Conservation (phyloP, 2,797 vertebrate species). For the Enteromius fasciolatus region DNA sequence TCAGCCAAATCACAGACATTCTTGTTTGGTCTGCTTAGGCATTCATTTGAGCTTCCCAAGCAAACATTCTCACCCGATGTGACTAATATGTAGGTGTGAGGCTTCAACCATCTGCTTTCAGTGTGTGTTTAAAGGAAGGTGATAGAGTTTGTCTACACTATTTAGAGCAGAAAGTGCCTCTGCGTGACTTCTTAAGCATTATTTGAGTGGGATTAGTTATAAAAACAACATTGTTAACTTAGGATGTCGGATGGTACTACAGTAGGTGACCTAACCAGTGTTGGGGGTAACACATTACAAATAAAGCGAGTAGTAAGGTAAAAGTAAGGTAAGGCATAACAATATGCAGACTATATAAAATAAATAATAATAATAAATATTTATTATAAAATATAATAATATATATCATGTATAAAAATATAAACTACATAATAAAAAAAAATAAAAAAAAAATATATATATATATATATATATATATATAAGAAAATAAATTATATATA, state of each 20-base stretch:
- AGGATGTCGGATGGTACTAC: not conserved
- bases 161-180: constrained; percentile 50
- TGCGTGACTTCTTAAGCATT: constrained; percentile 48
- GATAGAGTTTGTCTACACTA: constrained; percentile 48
- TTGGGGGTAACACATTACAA: not conserved
- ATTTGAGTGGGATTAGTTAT: not conserved
- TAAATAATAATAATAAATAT: too few relatives aligned
- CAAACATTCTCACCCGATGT: constrained; percentile 44
- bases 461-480: not conserved
- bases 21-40: constrained; percentile 49
- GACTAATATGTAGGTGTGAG: constrained; percentile 48
- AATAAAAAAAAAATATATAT: too few relatives aligned
- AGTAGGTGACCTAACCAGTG: not conserved
- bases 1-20: constrained; percentile 25
- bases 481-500: not conserved
- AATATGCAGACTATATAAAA: too few relatives aligned
- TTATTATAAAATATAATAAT: not conserved
- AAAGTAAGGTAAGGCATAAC: not conserved
- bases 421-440: not conserved
- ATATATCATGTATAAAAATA: not conserved
- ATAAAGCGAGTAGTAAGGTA: too few relatives aligned
- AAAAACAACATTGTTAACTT: constrained; percentile 25
- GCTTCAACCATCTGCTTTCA: constrained; percentile 55
- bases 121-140: constrained; percentile 49
- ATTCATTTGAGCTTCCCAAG: constrained; percentile 48